Evolutionary conservation across 1,140 invertebrate species (phyloP).

Genomic region (Dendrolimus kikuchii): DNA sequence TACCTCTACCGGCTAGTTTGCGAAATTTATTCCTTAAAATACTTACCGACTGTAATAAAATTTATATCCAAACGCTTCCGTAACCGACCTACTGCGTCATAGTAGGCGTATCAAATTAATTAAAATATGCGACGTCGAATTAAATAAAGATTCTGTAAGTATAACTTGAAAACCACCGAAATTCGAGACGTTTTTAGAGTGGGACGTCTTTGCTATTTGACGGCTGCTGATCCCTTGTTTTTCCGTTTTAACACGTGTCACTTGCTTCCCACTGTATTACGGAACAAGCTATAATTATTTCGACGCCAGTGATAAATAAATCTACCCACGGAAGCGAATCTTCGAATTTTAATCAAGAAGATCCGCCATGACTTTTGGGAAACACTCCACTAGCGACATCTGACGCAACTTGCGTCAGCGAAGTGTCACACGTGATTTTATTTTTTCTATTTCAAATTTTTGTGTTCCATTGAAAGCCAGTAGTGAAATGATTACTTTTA

Average conservation of each 20-base stretch:
- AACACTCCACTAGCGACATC: conserved; percentile 52
- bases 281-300: conserved; percentile 46
- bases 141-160: conserved; percentile 36
- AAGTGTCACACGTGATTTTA: conserved; percentile 57
- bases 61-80: conserved; percentile 38
- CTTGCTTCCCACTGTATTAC: conserved; percentile 36
- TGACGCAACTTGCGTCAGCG: conserved; percentile 27
- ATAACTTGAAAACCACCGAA: conserved; percentile 39
- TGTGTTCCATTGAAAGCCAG: conserved; percentile 48
- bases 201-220: conserved; percentile 26
- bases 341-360: conserved; percentile 53
- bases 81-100: conserved; percentile 49
- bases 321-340: conserved; percentile 63
- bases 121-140: conserved; percentile 40
- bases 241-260: conserved; percentile 30
- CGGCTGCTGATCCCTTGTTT: conserved; percentile 20
- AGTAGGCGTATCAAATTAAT: conserved; percentile 45
- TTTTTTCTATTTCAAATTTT: conserved; percentile 52
- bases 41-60: conserved; percentile 40
- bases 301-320: conserved; percentile 52
- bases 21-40: conserved; percentile 10
- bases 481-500: background rate
- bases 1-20: conserved; percentile 2
- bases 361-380: conserved; percentile 64
- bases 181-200: conserved; percentile 50